These are phyloP conservation scores for Delia radicum DNA, from an alignment of 1,140 invertebrate species.

Conservation along the genomic window DNA sequence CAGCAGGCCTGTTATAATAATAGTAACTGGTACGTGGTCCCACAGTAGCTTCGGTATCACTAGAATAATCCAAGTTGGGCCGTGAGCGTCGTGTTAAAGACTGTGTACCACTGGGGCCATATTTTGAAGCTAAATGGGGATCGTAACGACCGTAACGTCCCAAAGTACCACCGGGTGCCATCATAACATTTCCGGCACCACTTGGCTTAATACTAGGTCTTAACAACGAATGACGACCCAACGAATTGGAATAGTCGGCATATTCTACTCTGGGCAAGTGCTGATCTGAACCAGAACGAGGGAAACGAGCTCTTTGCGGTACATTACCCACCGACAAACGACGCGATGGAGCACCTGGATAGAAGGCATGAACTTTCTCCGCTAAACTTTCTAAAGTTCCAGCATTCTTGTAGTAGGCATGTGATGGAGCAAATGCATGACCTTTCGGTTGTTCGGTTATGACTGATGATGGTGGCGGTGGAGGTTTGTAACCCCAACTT, in stretches of 20 bases:
- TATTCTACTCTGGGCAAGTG: conserved; percentile 81
- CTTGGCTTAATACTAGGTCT: conserved; percentile 75
- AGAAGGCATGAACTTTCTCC: conserved; percentile 86
- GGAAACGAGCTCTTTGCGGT: conserved; percentile 59
- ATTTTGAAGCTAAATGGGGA: conserved; percentile 45
- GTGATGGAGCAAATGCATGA: conserved; percentile 75
- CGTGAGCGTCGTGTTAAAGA: conserved; percentile 69
- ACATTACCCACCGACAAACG: conserved; percentile 59
- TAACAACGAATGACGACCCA: conserved; percentile 72
- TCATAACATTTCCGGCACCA: conserved; percentile 41
- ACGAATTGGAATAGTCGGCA: conserved; percentile 66
- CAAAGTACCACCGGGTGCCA: conserved; percentile 50
- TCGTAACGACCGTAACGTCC: conserved; percentile 54
- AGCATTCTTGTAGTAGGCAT: conserved; percentile 80
- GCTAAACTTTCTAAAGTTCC: conserved; percentile 81
- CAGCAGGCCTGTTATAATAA: conserved; percentile 64
- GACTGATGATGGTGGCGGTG: conserved; percentile 76
- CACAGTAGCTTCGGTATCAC: conserved; percentile 88
- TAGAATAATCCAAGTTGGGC: conserved; percentile 82
- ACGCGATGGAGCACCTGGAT: conserved; percentile 66
- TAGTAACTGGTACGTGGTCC: conserved; percentile 76
- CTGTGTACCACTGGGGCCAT: conserved; percentile 50
- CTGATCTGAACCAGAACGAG: conserved; percentile 81
- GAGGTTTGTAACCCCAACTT: conserved; percentile 60
- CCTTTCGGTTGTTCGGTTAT: conserved; percentile 88